Base-by-base conservation (phyloP, 2,888 invertebrate species). In the Ophion ventricosus region DNA sequence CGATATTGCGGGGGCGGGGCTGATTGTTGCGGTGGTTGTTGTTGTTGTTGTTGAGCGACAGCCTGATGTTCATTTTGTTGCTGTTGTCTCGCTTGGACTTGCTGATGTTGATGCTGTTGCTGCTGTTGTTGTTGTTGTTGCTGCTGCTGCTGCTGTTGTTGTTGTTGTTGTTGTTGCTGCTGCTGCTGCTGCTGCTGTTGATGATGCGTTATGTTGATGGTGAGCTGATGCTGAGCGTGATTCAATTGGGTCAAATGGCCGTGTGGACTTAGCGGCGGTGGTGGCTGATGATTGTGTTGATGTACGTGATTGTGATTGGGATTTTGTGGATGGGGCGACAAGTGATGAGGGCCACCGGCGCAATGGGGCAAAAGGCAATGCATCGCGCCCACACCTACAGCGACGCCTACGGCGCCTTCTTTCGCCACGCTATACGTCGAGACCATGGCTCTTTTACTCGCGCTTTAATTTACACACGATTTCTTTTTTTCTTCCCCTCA, bases 391-490 rank as follows among this genome's bases (percentile, higher is more conserved):
- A 91, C 90, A 84, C 91, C 90, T 40, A 91, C 91, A 85, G 92
- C 91, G 78, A 92, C 92, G 86, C 91, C 92, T 85, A 92, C 91
- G 79, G 91, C 89, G 88, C 92, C 91, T 88, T 92, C 92, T 90
- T 92, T 92, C 80, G 90, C 89, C 86, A 92, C 90, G 87, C 91
- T 91, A 88, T 91, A 92, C 85, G 92, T 89, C 87, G 92, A 92
- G 87, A 92, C 92, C 92, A 92, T 92, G 84, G n/a, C n/a, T n/a
- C n/a, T n/a, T n/a, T n/a, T n/a, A n/a, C n/a, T n/a, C n/a, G n/a
- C n/a, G n/a, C n/a, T n/a, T n/a, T n/a, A n/a, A n/a, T n/a, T n/a
- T n/a, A n/a, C n/a, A n/a, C n/a, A n/a, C n/a, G n/a, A n/a, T n/a
- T n/a, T n/a, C n/a, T n/a, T n/a, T n/a, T n/a, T n/a, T n/a, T n/a